Conservation (phyloP, 2,113 vertebrate genomes). For the Lepidothrix coronata region DNA sequence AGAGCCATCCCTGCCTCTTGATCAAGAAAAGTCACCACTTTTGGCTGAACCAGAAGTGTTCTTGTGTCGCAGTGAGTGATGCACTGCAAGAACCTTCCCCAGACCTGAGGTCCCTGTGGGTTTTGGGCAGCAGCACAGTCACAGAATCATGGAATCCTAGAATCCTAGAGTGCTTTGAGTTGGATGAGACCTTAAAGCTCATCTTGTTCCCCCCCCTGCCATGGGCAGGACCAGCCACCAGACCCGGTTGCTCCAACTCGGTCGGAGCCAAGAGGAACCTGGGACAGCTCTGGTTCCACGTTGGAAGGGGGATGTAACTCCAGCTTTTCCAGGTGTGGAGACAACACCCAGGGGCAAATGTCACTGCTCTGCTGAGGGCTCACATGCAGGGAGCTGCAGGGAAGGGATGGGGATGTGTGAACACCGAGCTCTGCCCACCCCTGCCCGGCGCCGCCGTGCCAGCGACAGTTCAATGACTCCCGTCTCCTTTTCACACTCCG, state of each 20-base stretch:
- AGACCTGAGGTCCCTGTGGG: background rate
- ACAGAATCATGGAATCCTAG: background rate
- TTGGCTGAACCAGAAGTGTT: background rate
- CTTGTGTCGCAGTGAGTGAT: background rate
- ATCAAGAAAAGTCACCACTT: background rate
- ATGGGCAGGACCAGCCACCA: background rate
- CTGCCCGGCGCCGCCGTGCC: background rate
- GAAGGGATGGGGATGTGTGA: background rate
- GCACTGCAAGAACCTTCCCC: background rate
- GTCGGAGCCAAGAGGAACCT: background rate
- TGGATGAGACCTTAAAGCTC: background rate
- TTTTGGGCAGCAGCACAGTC: background rate
- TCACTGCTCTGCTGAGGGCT: background rate
- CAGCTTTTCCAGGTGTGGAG: rapidly evolving
- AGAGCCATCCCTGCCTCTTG: background rate
- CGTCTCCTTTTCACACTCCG: background rate
- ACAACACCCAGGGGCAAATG: background rate
- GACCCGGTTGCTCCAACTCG: background rate
- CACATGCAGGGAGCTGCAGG: background rate
- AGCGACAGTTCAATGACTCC: background rate
- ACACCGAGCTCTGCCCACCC: rapidly evolving
- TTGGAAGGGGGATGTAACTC: background rate
- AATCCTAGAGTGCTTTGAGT: background rate
- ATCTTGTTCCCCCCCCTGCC: background rate
- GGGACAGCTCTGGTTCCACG: background rate